These are phyloP conservation scores for Campopleginae sp. DNA, from an alignment of 2,888 invertebrate species.

Conservation along the genomic window DNA sequence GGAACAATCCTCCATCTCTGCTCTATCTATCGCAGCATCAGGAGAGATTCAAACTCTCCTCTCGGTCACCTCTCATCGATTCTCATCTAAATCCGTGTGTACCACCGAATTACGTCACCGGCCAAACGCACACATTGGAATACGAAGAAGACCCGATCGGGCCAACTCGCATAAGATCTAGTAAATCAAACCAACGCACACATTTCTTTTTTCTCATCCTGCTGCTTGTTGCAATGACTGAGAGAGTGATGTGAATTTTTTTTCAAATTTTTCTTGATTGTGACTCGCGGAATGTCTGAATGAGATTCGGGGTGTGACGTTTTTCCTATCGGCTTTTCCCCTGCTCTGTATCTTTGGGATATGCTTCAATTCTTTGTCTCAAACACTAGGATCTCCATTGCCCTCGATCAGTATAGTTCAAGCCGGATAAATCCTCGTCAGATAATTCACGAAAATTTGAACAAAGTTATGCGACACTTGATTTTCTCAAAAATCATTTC, in stretches of 20 bases:
- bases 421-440: neutral
- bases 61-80: neutral
- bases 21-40: conserved; percentile 51
- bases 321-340: neutral
- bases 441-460: neutral
- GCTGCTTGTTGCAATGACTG: conserved; percentile 20
- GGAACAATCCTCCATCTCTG: conserved; percentile 27
- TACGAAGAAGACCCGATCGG: conserved; percentile 46
- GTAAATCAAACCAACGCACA: conserved; percentile 49
- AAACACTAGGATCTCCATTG: neutral
- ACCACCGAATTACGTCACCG: conserved; percentile 37
- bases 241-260: conserved; percentile 14
- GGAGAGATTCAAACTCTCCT: neutral
- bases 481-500: neutral
- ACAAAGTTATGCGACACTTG: neutral
- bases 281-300: conserved; percentile 9
- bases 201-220: neutral
- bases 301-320: conserved; percentile 9
- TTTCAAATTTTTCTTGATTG: conserved; percentile 1
- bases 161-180: conserved; percentile 52
- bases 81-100: neutral
- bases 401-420: neutral
- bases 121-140: conserved; percentile 20
- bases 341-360: neutral
- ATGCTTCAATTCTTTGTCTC: neutral